Percentiles rank a stretch among this genome's conserved stretches.
phyloP scores from a whole-genome alignment of 2,113 vertebrate genomes.

The Oenanthe melanoleuca region DNA sequence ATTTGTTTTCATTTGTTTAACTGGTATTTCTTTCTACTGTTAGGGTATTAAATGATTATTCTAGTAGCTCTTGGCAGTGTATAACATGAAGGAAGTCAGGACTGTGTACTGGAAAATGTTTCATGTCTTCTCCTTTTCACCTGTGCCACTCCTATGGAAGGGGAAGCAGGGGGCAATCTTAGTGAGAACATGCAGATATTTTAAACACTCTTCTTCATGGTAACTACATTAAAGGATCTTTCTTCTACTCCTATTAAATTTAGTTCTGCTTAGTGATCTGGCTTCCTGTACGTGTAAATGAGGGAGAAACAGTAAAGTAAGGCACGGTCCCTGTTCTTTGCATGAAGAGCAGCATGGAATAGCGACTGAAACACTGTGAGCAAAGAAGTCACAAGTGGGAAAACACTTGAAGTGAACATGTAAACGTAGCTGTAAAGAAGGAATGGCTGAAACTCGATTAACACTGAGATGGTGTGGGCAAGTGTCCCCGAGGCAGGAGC shows the following conservation, averaged over 20 bases:
- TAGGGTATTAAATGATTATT: not conserved
- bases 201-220: not conserved
- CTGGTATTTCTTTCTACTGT: not conserved
- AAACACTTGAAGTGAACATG: not conserved
- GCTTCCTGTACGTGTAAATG: not conserved
- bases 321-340: not conserved
- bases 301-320: not conserved
- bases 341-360: fast-evolving
- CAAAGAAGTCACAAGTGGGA: not conserved
- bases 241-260: not conserved
- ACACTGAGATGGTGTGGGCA: fast-evolving
- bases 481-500: not conserved
- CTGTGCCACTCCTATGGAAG: not conserved
- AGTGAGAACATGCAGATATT: not conserved
- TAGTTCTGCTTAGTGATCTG: not conserved
- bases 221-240: not conserved
- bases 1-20: not conserved
- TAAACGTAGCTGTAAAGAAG: not conserved
- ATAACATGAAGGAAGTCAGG: not conserved
- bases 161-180: not conserved
- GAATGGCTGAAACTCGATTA: not conserved
- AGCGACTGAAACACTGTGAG: not conserved
- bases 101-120: not conserved
- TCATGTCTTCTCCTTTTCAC: not conserved
- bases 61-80: not conserved